Evolutionary conservation across 2,113 vertebrate genomes (phyloP), one percentile per base, ranked within the genome.

Genomic region (crab-eating macaque (Macaca fascicularis)): DNA sequence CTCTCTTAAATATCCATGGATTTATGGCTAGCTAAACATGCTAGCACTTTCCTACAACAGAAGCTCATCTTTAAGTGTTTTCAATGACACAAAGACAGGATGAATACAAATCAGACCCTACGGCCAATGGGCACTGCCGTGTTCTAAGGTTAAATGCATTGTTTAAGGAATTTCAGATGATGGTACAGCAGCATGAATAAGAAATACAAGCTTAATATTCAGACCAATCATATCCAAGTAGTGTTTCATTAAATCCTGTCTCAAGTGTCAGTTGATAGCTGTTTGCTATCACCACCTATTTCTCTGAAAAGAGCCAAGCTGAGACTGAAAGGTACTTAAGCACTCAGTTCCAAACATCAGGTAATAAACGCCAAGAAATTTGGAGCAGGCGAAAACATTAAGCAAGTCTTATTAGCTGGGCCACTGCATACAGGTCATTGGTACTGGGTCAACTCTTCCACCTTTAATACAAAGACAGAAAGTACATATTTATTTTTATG

Each of bases 1-100:
- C 50, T 97, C 40, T 74, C 94, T 87, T 97, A 90, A 98, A 94
- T 92, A 83, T 1, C 22, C 35, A 35, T 69, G 92, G 98, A 97
- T 72, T 92, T 74, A 90, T 94, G 79, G 9, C 17, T 96, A 12
- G 61, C 61, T 93, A 83, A 90, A 69, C 1, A 76, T 86, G 45
- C 13, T 70, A 61, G 27, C 27, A 70, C 2, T 55, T 78, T 97
- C 48, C 88, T 69, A 50, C 27, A 67, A 67, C 1, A 72, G 80
- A 27, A 13, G 7, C 95, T 85, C 22, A 85, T 76, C 75, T 95
- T 72, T 6, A 93, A 97, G 74, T 93, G 45, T 12, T 93, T 97
- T 50, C 87, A 48, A 55, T 64, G 35, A 81, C 72, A 48, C 2
- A 6, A 12, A 93, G 45, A 32, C 5, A 8, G 12, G 50, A n/a